Evolutionary conservation across 2,797 vertebrate genomes (phyloP).

Genomic region (Rhyacichthys aspro): DNA sequence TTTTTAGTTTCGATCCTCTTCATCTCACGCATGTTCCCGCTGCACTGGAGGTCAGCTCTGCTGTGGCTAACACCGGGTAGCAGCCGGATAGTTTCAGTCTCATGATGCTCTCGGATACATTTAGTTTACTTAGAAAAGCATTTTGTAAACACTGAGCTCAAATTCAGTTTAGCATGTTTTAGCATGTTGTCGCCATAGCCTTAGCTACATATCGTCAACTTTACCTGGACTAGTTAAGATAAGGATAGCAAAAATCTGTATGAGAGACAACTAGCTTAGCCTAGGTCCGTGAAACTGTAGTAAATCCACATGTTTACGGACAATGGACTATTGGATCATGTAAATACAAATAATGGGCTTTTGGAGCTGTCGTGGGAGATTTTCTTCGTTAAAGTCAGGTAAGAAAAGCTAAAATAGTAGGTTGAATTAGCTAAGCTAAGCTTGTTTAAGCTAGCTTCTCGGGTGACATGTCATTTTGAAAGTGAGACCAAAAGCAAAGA

Average conservation of each 20-base stretch:
- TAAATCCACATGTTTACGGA: not conserved
- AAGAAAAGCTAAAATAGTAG: conserved; percentile 32
- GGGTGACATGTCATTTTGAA: not conserved
- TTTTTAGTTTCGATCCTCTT: too few relatives aligned
- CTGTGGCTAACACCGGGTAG: conserved; percentile 17
- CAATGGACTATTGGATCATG: not conserved
- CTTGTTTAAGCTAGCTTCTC: conserved; percentile 4
- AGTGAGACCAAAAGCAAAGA: too few relatives aligned
- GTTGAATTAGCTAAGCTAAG: conserved; percentile 5
- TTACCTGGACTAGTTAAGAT: not conserved
- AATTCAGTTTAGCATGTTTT: not conserved
- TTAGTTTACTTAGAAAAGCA: too few relatives aligned
- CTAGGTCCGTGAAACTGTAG: not conserved
- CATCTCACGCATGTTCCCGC: not conserved
- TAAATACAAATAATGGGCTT: conserved; percentile 19
- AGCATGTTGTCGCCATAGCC: not conserved
- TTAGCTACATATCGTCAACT: not conserved
- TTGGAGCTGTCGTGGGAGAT: not conserved
- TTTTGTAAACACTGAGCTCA: too few relatives aligned
- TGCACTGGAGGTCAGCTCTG: conserved; percentile 12
- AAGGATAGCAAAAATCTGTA: not conserved
- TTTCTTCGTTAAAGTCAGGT: conserved; percentile 35
- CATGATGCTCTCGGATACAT: too few relatives aligned
- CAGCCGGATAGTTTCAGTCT: not conserved
- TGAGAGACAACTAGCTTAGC: not conserved